Conservation (phyloP, 2,113 vertebrate species). For the Lepisosteus oculatus region DNA sequence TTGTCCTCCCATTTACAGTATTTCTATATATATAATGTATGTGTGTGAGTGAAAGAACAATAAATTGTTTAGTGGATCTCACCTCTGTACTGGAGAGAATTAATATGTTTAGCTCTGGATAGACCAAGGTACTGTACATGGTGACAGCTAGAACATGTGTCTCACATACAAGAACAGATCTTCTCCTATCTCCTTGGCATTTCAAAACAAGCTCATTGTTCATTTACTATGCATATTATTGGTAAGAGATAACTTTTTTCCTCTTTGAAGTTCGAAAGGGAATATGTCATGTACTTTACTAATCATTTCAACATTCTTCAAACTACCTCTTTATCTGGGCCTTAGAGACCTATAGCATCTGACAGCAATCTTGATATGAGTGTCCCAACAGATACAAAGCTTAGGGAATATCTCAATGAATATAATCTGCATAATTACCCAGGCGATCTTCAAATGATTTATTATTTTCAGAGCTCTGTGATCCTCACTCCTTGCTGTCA, state of each 20-base stretch:
- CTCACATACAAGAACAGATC: too few species aligned
- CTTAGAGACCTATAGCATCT: conserved; percentile 28
- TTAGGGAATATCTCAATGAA: conserved; percentile 36
- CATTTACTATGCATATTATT: conserved; percentile 13
- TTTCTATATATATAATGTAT: too few species aligned
- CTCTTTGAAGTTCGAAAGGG: conserved; percentile 19
- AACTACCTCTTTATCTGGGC: conserved; percentile 33
- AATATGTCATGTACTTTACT: conserved; percentile 31
- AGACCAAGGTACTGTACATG: too few species aligned
- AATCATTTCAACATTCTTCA: conserved; percentile 32
- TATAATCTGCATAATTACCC: conserved; percentile 41
- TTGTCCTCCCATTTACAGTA: too few species aligned
- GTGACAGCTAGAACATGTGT: too few species aligned
- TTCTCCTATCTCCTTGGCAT: neutral
- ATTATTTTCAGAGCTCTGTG: conserved; percentile 21
- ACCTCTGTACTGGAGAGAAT: too few species aligned
- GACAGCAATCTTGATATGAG: conserved; percentile 29
- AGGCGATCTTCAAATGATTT: conserved; percentile 20
- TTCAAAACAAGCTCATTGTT: conserved; percentile 13
- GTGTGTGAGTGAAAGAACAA: too few species aligned
- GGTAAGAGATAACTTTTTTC: conserved; percentile 1
- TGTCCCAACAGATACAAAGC: conserved; percentile 24
- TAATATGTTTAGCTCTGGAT: too few species aligned
- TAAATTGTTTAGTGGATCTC: too few species aligned
- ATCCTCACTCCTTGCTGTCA: conserved; percentile 26